Evolutionary conservation across 2,113 vertebrate genomes (phyloP).

Genomic region (Cryptotis parvus): DNA sequence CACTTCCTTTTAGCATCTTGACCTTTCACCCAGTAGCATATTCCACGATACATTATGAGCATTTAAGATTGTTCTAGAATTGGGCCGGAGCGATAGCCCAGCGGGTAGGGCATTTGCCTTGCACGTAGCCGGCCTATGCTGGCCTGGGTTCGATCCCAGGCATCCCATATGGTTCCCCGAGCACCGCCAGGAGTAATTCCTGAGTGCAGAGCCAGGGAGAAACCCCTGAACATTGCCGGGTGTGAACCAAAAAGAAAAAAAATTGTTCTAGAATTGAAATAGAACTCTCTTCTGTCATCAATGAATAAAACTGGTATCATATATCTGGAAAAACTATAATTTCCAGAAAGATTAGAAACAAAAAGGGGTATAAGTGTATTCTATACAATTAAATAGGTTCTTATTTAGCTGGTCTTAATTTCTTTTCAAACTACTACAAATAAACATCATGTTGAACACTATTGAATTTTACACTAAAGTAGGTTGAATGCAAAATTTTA

Average conservation of each 20-base stretch:
- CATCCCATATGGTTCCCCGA: no score
- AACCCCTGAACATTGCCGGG: no score
- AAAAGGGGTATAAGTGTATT: slow-evolving; percentile 54
- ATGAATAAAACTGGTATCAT: not conserved
- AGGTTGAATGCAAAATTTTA: not conserved
- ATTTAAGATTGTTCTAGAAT: not conserved
- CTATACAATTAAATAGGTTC: not conserved
- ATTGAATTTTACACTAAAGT: not conserved
- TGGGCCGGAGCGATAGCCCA: no score
- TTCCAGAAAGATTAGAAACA: not conserved
- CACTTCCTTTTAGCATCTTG: not conserved
- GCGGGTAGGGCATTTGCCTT: no score
- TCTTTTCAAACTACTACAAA: slow-evolving; percentile 57
- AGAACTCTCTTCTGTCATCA: not conserved
- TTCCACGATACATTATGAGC: not conserved
- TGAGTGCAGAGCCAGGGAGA: no score
- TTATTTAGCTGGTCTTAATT: slow-evolving; percentile 60
- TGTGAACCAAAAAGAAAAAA: no score
- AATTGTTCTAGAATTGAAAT: not conserved
- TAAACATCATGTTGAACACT: slow-evolving; percentile 30
- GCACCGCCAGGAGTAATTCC: no score
- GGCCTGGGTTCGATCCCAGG: no score
- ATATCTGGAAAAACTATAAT: not conserved
- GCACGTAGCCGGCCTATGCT: no score
- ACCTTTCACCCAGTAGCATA: not conserved